These are phyloP conservation scores for Zoanthus solanderi DNA, from an alignment of 92 coral and sea anemone species.

Conservation along the genomic window DNA sequence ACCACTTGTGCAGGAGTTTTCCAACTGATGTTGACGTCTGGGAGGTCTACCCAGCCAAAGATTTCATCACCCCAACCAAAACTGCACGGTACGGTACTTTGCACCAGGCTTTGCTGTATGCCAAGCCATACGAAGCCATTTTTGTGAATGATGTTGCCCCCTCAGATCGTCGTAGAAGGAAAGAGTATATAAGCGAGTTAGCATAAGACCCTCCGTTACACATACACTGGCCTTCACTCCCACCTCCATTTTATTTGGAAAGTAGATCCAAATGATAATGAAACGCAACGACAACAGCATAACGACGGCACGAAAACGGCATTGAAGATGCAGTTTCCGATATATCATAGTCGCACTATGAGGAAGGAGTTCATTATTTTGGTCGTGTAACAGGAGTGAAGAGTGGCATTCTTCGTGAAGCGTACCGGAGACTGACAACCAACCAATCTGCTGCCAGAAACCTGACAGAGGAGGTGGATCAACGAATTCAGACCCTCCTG, in stretches of 20 bases:
- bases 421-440: conserved; percentile 44
- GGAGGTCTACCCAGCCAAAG: conserved; percentile 25
- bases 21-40: conserved; percentile 50
- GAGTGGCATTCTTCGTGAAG: conserved; percentile 56
- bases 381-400: conserved; percentile 39
- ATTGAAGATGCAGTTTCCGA: conserved; percentile 26
- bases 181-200: conserved; percentile 23
- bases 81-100: not conserved
- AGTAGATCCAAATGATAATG: conserved; percentile 5
- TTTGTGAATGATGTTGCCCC: conserved; percentile 51
- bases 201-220: not conserved
- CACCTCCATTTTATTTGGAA: conserved; percentile 45
- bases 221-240: conserved; percentile 17
- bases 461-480: conserved; percentile 18
- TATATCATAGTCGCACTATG: conserved; percentile 38
- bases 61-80: conserved; percentile 25
- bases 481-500: not conserved
- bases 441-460: conserved; percentile 25
- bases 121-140: conserved; percentile 46
- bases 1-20: not conserved
- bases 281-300: conserved; percentile 22
- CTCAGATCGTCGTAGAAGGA: conserved; percentile 28
- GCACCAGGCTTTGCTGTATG: conserved; percentile 52
- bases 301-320: conserved; percentile 18
- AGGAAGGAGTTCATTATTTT: conserved; percentile 46